Evolutionary conservation across 2,113 vertebrate species (phyloP), one percentile per base, ranked within the genome.

Genomic region (Oreocharis arfaki): DNA sequence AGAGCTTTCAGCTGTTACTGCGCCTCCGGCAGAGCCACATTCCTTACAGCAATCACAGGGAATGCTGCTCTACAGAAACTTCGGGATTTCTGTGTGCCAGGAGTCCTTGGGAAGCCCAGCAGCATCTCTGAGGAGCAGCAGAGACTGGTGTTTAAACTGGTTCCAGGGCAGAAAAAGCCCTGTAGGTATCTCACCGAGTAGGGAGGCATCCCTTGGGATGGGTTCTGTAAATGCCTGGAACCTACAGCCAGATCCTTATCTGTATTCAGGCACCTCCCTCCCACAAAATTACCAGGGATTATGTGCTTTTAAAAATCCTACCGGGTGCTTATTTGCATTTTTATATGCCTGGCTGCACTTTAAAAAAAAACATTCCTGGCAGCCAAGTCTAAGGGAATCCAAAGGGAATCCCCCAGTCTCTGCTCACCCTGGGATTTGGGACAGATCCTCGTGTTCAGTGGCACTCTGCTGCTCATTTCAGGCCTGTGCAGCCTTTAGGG

Each of bases 321-420:
- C 75, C n/a, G 57, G 27, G 52, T 63, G 47, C 63, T 91, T 57
- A 91, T 89, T 87, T 89, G 77, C 84, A 94, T 64, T 69, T 84
- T 93, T 63, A 67, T 71, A 32, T 42, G 73, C 64, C 71, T 67
- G 46, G 37, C 50, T 69, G 14, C 32, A 13, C 46, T 79, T 8
- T 6, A 64, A 75, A 87, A 59, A 32, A n/a, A 21, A 6, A 8
- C 10, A 50, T 63, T 80, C 46, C 59, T 63, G 74, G 35, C 39
- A 61, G 64, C 4, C 67, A 49, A 55, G 19, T 24, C 3, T 14
- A 16, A 70, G 82, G 42, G 50, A 96, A 74, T 74, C 59, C 76
- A 49, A 77, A 20, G 37, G 80, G 46, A 91, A 80, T 65, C 28
- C 59, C n/a, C 33, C 16, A 23, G 12, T 52, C 30, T 30, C 30